These are phyloP conservation scores for Dicyrtomina minuta DNA, from an alignment of 2,888 invertebrate species.

Conservation along the genomic window DNA sequence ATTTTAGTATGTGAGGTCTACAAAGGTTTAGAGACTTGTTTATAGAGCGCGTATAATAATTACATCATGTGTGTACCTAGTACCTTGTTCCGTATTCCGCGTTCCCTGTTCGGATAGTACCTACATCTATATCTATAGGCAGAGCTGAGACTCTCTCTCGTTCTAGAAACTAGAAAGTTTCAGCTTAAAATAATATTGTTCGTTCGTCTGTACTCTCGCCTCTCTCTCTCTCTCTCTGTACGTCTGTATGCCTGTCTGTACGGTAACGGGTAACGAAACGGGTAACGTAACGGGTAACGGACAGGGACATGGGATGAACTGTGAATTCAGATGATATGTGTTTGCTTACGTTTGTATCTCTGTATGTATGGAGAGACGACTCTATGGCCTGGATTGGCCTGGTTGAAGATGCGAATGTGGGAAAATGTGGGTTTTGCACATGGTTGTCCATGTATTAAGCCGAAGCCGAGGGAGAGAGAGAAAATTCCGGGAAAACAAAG, in stretches of 20 bases:
- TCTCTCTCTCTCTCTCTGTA: background rate
- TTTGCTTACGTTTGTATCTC: no score
- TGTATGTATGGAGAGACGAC: no score
- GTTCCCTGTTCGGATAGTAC: no score
- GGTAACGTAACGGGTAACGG: background rate
- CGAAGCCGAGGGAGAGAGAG: background rate
- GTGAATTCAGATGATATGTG: no score
- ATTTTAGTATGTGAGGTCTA: no score
- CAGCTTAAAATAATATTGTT: no score
- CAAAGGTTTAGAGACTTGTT: no score
- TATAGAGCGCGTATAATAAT: no score
- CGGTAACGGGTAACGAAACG: background rate
- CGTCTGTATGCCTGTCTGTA: background rate
- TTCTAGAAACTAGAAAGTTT: background rate
- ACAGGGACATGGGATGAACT: background rate
- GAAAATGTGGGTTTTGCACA: constrained; percentile 2
- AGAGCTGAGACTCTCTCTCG: no score
- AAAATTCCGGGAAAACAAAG: constrained; percentile 14
- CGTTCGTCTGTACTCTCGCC: background rate
- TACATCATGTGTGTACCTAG: background rate
- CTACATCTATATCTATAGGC: background rate
- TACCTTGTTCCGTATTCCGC: background rate
- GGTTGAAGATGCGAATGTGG: background rate
- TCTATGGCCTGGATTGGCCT: no score
- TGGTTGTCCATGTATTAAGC: background rate